Percentiles rank a stretch among this genome's conserved stretches.
phyloP scores from a whole-genome alignment of 2,113 vertebrate species.

The Bubo bubo region DNA sequence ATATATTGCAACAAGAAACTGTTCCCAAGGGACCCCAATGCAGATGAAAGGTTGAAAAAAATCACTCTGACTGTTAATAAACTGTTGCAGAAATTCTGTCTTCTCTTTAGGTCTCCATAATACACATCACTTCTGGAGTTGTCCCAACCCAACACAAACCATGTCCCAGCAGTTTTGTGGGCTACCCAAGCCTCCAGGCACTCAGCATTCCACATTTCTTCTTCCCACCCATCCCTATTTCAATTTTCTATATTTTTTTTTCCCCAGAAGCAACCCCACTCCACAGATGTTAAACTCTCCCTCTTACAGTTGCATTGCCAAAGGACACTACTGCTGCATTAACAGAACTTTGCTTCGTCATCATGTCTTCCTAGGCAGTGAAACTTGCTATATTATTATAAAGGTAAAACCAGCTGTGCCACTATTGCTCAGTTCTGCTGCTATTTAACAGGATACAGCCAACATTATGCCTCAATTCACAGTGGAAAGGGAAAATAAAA shows the following conservation, averaged over 20 bases:
- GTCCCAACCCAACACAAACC: not conserved
- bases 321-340: not conserved
- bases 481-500: conserved; percentile 5
- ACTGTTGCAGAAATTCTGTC: not conserved
- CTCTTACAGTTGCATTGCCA: not conserved
- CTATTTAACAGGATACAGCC: not conserved
- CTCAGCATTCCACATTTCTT: not conserved
- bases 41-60: not conserved
- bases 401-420: conserved; percentile 15
- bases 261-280: not conserved
- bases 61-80: not conserved
- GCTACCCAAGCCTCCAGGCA: not conserved
- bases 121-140: rapidly evolving
- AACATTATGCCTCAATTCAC: not conserved
- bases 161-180: not conserved
- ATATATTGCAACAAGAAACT: not conserved
- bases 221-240: not conserved
- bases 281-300: not conserved
- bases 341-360: not conserved
- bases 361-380: not conserved
- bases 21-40: not conserved
- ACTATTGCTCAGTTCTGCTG: not conserved
- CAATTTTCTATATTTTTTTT: not conserved
- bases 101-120: not conserved
- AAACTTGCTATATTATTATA: not conserved